Base-by-base conservation (phyloP, 1,140 invertebrate genomes). In the Nasonia vitripennis region DNA sequence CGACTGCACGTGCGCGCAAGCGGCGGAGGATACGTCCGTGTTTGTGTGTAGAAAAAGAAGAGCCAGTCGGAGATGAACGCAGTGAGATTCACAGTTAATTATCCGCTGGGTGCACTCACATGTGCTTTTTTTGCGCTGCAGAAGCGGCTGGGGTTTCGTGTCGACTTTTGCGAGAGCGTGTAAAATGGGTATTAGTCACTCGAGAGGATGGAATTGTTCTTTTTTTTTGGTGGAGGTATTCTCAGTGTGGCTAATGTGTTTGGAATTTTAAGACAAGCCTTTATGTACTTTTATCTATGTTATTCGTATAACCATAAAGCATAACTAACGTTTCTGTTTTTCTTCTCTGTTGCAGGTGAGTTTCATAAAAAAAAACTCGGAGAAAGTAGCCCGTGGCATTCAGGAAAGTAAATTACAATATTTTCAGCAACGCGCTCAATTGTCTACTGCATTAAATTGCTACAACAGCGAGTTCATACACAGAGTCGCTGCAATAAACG, bases 291-390 rank as follows among this genome's bases (percentile, higher is more conserved):
- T 7, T 31, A 14, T 31, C 55, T 78, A 0, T 17, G 23, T 78
- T 78, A 48, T 23, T 20, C 10, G 23, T 45, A 27, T 10, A 10
- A 12, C 75, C 73, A 75, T 62, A 51, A 37, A 4, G 34, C 34
- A 37, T 37, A 37, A 82, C n/a, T 62, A 62, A 62, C 55, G 17
- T n/a, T 62, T n/a, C 20, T n/a, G 17, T 62, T 78, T 73, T n/a
- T 82, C 73, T 70, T 87, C 86, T 89, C 48, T 88, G 89, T 90
- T 90, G 73, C 87, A 90, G 89, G 89, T 89, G 85, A 89, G 89
- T 87, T 75, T 23, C n/a, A 75, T 20, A 5, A 68, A 81, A 70
- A 70, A 9, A 23, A 73, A 45, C n/a, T 2, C 51, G 27, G 37
- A 10, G 68, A 79, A 84, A 84, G 83, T 79, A 48, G 67, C 27